A percentile compares a stretch with the other conserved stretches of the same genome.
Evolutionary conservation across 2,797 vertebrate genomes (phyloP).

Genomic region (Epinephelus malabaricus): DNA sequence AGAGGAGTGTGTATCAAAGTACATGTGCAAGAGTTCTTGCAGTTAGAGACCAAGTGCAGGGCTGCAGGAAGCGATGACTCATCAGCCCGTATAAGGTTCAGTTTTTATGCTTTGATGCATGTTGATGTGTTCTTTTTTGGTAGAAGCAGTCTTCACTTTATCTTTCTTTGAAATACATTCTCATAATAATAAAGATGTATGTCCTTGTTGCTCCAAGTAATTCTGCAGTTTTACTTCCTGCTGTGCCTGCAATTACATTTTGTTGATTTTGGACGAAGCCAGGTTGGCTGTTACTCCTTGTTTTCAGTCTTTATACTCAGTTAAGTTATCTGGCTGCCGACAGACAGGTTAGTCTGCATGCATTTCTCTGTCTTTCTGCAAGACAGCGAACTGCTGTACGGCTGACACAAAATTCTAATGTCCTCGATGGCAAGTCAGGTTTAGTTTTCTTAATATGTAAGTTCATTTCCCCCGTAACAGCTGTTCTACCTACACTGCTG

Average conservation of each 20-base stretch:
- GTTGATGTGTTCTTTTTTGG: neutral
- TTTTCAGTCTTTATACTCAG: neutral
- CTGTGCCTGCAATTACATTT: neutral
- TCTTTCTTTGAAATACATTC: neutral
- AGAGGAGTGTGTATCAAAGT: neutral
- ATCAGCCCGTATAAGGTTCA: neutral
- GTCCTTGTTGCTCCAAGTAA: neutral
- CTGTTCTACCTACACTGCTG: too few species aligned
- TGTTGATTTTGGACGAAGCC: too few species aligned
- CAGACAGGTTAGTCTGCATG: too few species aligned
- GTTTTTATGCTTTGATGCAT: neutral
- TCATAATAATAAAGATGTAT: neutral
- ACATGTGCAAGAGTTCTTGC: neutral
- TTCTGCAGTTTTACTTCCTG: neutral
- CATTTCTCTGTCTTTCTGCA: too few species aligned
- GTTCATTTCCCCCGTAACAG: too few species aligned
- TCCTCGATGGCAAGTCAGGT: too few species aligned
- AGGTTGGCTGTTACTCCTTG: too few species aligned
- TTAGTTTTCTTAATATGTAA: too few species aligned
- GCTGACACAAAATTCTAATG: too few species aligned
- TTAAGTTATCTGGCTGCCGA: neutral
- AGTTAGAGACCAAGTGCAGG: neutral
- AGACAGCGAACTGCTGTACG: too few species aligned
- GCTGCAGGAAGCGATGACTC: constrained; percentile 8
- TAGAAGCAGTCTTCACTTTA: neutral